Evolutionary conservation across 2,888 invertebrate genomes (phyloP).

Genomic region (Papilio elwesi): DNA sequence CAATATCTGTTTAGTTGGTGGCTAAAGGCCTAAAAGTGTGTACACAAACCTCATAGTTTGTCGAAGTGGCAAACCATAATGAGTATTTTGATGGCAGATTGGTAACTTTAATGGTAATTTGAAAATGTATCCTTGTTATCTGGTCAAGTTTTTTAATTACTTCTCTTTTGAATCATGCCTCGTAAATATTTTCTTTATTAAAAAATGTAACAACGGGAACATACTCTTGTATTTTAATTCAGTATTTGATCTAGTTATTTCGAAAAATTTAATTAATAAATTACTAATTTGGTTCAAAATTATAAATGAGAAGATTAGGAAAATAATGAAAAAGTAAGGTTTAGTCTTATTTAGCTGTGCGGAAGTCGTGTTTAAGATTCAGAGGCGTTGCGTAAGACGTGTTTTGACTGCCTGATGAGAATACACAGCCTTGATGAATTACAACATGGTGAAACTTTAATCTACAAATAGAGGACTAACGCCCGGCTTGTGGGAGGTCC

Average conservation of each 20-base stretch:
- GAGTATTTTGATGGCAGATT: no score
- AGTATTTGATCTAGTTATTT: background rate
- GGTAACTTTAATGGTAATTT: no score
- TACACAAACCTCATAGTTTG: no score
- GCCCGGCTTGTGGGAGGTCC: background rate
- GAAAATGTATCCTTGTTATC: no score
- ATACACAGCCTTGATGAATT: slow-evolving; percentile 34
- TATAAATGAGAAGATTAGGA: slow-evolving; percentile 15
- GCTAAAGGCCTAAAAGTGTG: no score
- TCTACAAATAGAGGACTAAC: slow-evolving; percentile 12
- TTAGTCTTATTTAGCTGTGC: slow-evolving; percentile 20
- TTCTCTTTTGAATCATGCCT: no score
- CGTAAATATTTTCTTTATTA: no score
- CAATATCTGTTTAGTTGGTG: no score
- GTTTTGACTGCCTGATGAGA: slow-evolving; percentile 27
- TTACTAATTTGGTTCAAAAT: background rate
- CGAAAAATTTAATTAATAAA: background rate
- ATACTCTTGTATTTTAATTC: no score
- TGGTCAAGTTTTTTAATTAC: no score
- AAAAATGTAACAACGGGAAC: no score
- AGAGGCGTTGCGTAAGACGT: slow-evolving; percentile 26
- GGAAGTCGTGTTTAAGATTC: slow-evolving; percentile 35
- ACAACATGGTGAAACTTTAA: slow-evolving; percentile 25
- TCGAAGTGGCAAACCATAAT: no score
- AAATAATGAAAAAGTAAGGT: slow-evolving; percentile 22